Evolutionary conservation across 2,888 invertebrate genomes (phyloP).

Genomic region (Cheilosia vernalis): DNA sequence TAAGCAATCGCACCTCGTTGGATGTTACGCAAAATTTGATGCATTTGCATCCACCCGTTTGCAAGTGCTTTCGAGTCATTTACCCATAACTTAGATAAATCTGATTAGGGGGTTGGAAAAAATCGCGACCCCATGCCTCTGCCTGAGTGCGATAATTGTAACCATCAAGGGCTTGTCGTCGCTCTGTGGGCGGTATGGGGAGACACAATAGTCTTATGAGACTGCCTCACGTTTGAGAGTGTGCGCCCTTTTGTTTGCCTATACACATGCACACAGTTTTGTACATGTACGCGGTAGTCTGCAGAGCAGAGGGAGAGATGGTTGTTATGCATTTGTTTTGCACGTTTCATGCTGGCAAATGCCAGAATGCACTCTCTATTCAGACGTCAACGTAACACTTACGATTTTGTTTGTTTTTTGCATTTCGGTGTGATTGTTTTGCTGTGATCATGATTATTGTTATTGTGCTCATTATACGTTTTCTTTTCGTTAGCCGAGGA

Average conservation of each 20-base stretch:
- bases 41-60: background rate
- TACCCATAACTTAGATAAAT: constrained; percentile 46
- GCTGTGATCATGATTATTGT: constrained; percentile 61
- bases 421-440: constrained; percentile 64
- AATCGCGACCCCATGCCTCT: constrained; percentile 22
- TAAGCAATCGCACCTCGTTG: constrained; percentile 24
- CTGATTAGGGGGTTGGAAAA: constrained; percentile 29
- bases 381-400: constrained; percentile 37
- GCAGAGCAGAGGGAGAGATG: background rate
- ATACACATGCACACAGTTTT: background rate
- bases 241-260: constrained; percentile 55
- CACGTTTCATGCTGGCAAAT: constrained; percentile 47
- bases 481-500: background rate
- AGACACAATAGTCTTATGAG: constrained; percentile 31
- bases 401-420: constrained; percentile 29
- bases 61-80: constrained; percentile 43
- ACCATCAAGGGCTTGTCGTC: constrained; percentile 41
- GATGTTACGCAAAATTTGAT: constrained; percentile 57
- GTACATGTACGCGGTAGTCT: background rate
- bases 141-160: constrained; percentile 70
- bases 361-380: constrained; percentile 47
- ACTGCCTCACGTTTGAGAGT: constrained; percentile 50
- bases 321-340: constrained; percentile 51
- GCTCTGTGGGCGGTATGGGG: background rate
- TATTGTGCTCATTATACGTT: constrained; percentile 38